Base-by-base conservation (phyloP, 2,113 vertebrate species). In the Ceyx margarethae region DNA sequence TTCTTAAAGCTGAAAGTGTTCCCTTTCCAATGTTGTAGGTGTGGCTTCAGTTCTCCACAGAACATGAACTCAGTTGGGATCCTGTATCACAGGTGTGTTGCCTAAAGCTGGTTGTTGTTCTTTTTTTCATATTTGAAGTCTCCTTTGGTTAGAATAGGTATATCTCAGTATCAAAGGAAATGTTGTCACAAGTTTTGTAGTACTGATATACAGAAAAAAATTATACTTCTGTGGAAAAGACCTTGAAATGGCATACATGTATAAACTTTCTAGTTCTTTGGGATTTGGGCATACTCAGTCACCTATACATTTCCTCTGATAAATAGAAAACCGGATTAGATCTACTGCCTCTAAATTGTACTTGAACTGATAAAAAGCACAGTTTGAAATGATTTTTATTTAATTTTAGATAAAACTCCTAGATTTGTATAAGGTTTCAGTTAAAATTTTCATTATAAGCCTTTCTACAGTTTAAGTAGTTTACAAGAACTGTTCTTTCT, bases 31-130 rank as follows among this genome's bases (percentile, higher is more conserved):
- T 93, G 61, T 37, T 92, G 25, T 89, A 95, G 95, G 85, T 90
- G 67, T 71, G 71, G 90, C 81, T 78, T 87, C 71, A 68, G 19
- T 53, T 86, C 22, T 81, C 33, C 51, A 15, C 90, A 66, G 58
- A 68, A 86, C 60, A 74, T 75, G 69, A 65, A 48, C 40, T 74
- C 90, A 40, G 28, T 66, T 89, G 60, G 10, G 5, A 67, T 94
- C 74, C 42, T 50, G 3, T 85, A 31, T 60, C 72, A 87, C 92
- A 97, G 94, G 96, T 97, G 93, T 82, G 96, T 96, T 94, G 28
- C 54, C 83, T 94, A 68, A 90, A 85, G 42, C 53, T 91, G 31
- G n/a, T 75, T 80, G 62, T 93, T 93, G 3, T 5, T 54, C 91
- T 23, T 45, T 71, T 62, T 62, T 8, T 92, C 18, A 10, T 57